Evolutionary conservation across 2,888 invertebrate species (phyloP).

Genomic region (Himalopsyche kuldschensis): DNA sequence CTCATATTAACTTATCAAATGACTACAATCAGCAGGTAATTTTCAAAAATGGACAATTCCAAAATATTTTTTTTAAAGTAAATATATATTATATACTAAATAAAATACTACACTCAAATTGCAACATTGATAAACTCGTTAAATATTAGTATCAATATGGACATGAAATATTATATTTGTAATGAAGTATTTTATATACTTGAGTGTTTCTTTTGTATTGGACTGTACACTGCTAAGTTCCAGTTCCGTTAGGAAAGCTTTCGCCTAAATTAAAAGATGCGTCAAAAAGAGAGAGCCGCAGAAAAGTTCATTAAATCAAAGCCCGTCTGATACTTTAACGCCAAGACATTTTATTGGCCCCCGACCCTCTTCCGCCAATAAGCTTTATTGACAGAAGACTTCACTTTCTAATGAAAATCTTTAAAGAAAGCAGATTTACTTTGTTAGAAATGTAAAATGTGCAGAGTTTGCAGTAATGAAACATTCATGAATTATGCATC

Average conservation of each 20-base stretch:
- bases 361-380: background rate
- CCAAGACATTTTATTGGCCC: background rate
- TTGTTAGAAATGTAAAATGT: background rate
- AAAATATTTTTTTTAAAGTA: too few relatives aligned
- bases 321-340: background rate
- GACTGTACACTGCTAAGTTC: conserved; percentile 14
- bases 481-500: conserved; percentile 17
- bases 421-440: conserved; percentile 6
- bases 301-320: conserved; percentile 35
- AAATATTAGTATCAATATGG: too few relatives aligned
- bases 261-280: conserved; percentile 9
- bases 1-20: too few relatives aligned
- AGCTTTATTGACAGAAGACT: conserved; percentile 29
- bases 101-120: too few relatives aligned
- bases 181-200: too few relatives aligned
- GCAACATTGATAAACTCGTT: too few relatives aligned
- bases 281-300: conserved; percentile 29
- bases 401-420: conserved; percentile 27
- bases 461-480: background rate
- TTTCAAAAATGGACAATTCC: too few relatives aligned
- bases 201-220: background rate
- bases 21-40: too few relatives aligned
- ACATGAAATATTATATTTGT: too few relatives aligned
- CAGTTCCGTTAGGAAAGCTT: background rate
- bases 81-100: too few relatives aligned